Evolutionary conservation across 1,140 invertebrate species (phyloP), one percentile per base, ranked within the genome.

Genomic region (Lanistes nyassanus): DNA sequence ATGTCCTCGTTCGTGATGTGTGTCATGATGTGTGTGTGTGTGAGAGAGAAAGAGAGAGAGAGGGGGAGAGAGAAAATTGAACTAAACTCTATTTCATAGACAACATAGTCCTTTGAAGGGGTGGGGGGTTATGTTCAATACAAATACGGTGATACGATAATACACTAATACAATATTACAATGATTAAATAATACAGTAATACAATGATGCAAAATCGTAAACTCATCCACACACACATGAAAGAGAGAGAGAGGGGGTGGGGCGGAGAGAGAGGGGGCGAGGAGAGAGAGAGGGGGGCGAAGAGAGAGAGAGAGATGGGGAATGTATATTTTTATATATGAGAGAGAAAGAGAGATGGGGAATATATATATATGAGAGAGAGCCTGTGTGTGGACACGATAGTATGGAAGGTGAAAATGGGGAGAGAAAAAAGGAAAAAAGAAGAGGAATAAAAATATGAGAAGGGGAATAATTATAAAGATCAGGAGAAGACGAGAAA

Each of bases 41-140:
- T 37, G 60, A 1, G 60, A 37, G 23, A 37, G 60, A 64, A 6
- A 64, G 60, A 64, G 60, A 64, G 60, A 64, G 60, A 31, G 29
- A 64, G 60, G 36, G 34, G 37, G 64, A 36, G n/a, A 19, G 21
- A 39, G 39, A 16, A 66, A 16, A 19, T n/a, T 36, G 34, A 34
- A 7, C 21, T n/a, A 34, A 2, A 3, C 23, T 39, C 2, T 21
- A 39, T 2, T 23, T 36, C 21, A 37, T 5, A 39, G 29, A 39
- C n/a, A n/a, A n/a, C n/a, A n/a, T n/a, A n/a, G n/a, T n/a, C n/a
- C n/a, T n/a, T 19, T 9, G 60, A 64, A 31, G 29, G n/a, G 21
- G 60, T 13, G n/a, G 29, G 60, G 37, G 60, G 23, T 4, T 13
- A 5, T 13, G 60, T n/a, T n/a, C n/a, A n/a, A n/a, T n/a, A 64